Base-by-base conservation (phyloP, 2,113 vertebrate species). In the Neopipo cinnamomea region DNA sequence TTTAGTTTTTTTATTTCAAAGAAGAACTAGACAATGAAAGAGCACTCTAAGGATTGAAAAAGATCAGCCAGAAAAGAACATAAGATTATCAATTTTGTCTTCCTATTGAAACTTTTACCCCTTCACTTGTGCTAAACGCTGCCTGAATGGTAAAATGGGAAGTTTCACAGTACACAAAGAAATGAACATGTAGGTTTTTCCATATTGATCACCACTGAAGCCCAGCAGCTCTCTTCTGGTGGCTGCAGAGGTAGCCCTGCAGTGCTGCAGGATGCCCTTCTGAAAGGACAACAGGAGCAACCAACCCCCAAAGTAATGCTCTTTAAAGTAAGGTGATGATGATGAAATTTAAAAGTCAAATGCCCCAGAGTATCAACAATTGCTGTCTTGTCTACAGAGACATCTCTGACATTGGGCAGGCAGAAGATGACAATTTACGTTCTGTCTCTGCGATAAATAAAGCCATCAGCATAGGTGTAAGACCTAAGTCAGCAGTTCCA, bases 271-370 rank as follows among this genome's bases (percentile, higher is more conserved):
- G n/a, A 14, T 49, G 70, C 9, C 61, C 63, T 96, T 91, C 92
- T 16, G 63, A 74, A 90, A 94, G 79, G 88, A 55, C 74, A 88
- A 44, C n/a, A 68, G 44, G 16, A 85, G 59, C 24, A 68, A 81
- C 56, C 72, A 79, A 53, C 35, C 24, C 41, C 25, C 55, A 17
- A 68, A 70, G 59, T 5, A 0, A 23, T 82, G 41, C 13, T 65
- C 50, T 91, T 90, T 31, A 74, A 78, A 74, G 42, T 58, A 94
- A 92, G 67, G 55, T 87, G 65, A 91, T 75, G 20, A 55, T 2
- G 14, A 73, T 47, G 88, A 93, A 95, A 95, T 83, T 65, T 86
- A 50, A 74, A 96, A 95, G 71, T 58, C 82, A 95, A 93, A 91
- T 78, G 37, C 8, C 31, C 39, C 10, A 55, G 73, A 94, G 85